Conservation (phyloP, 1,140 invertebrate species). For the Grapholita molesta region DNA sequence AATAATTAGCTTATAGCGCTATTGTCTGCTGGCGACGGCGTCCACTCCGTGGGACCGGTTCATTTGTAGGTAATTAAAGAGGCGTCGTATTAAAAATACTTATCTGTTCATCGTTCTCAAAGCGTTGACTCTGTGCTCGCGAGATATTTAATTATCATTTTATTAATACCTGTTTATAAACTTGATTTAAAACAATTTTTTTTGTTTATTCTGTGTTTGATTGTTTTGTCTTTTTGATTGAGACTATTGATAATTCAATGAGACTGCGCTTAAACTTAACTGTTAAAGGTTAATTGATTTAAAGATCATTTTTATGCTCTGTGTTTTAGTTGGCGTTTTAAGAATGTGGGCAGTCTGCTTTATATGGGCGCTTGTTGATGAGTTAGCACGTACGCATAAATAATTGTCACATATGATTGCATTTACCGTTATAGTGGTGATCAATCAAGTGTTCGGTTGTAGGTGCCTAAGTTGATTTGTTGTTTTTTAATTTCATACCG, state of each 20-base stretch:
- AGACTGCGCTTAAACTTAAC: conserved; percentile 3
- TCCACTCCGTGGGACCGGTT: conserved; percentile 14
- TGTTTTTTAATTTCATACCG: no score
- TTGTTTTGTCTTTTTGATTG: conserved; percentile 11
- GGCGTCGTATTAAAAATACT: not conserved
- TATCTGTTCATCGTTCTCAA: conserved; percentile 9
- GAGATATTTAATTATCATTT: conserved; percentile 4
- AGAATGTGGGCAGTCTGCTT: not conserved
- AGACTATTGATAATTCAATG: conserved; percentile 12
- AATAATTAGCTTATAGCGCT: conserved; percentile 15
- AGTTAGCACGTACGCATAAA: not conserved
- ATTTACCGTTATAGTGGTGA: not conserved
- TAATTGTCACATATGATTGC: not conserved
- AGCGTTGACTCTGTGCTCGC: not conserved
- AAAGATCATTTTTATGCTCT: not conserved
- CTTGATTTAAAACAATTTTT: not conserved
- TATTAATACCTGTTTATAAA: conserved; percentile 13
- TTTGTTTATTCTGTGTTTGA: conserved; percentile 1
- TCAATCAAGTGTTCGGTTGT: not conserved
- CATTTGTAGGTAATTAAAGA: conserved; percentile 16
- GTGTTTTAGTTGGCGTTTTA: not conserved
- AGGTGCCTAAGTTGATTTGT: no score
- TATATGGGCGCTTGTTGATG: not conserved
- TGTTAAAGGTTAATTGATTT: conserved; percentile 1
- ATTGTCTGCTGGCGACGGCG: not conserved